Percentiles rank a stretch among this genome's conserved stretches.
Conservation (phyloP, 2,797 vertebrate genomes). For the Coranthus polyacanthus region DNA sequence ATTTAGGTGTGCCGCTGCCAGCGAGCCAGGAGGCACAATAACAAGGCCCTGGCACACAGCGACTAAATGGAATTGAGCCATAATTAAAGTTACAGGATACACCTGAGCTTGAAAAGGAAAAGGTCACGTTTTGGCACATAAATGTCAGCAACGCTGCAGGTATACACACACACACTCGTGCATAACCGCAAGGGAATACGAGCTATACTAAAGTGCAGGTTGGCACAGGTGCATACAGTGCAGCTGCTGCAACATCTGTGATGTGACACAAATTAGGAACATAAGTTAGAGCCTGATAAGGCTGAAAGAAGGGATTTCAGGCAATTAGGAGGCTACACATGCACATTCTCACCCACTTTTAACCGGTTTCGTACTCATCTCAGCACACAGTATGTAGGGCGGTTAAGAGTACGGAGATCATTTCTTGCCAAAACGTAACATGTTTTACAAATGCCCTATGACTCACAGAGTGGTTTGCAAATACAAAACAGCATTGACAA, state of each 20-base stretch:
- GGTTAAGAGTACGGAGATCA: no score
- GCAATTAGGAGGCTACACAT: neutral
- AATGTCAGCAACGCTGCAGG: neutral
- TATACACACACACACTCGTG: neutral
- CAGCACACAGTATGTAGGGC: neutral
- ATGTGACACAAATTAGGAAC: constrained; percentile 30
- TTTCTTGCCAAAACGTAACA: no score
- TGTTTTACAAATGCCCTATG: no score
- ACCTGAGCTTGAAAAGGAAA: constrained; percentile 5
- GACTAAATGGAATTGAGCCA: constrained; percentile 5
- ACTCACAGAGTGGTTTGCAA: no score
- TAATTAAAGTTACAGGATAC: constrained; percentile 10
- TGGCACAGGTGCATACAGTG: constrained; percentile 10
- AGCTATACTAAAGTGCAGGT: neutral
- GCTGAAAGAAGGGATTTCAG: neutral
- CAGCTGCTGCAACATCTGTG: constrained; percentile 52
- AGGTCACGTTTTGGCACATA: neutral
- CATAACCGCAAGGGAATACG: neutral
- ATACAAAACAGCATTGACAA: no score
- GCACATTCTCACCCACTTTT: no score
- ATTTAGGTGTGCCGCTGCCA: constrained; percentile 24
- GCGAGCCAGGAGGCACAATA: constrained; percentile 5
- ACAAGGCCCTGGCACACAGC: neutral
- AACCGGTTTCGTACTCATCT: neutral
- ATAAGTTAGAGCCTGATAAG: constrained; percentile 20